Conservation (phyloP, 1,140 invertebrate genomes). For the Ganaspis sp. region DNA sequence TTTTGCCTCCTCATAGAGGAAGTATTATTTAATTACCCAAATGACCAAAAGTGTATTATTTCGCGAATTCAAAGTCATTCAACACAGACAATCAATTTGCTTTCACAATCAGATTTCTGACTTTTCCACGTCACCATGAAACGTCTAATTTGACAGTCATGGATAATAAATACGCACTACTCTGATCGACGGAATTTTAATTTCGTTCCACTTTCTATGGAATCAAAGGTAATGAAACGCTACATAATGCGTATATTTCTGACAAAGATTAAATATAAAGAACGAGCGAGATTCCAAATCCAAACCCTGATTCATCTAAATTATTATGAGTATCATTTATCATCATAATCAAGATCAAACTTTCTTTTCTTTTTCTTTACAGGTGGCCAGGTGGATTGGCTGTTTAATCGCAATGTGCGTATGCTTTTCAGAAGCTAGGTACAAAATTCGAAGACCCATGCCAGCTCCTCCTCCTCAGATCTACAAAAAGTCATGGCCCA, state of each 20-base stretch:
- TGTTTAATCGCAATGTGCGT: slow-evolving; percentile 59
- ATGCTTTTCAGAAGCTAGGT: slow-evolving; percentile 63
- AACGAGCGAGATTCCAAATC: background rate
- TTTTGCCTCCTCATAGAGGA: too few species aligned
- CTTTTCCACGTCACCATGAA: slow-evolving; percentile 3
- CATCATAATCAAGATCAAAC: too few species aligned
- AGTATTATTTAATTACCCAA: too few species aligned
- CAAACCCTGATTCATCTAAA: background rate
- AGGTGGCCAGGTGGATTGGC: slow-evolving; percentile 61
- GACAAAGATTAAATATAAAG: background rate
- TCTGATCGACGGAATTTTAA: slow-evolving; percentile 2
- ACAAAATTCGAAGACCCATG: slow-evolving; percentile 63
- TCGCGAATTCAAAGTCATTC: background rate
- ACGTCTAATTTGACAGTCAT: slow-evolving; percentile 4
- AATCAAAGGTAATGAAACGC: background rate
- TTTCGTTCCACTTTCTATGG: slow-evolving; percentile 24
- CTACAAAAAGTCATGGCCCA: slow-evolving; percentile 65
- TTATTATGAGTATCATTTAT: background rate
- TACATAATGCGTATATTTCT: background rate
- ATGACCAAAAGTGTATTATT: too few species aligned
- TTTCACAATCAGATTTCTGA: slow-evolving; percentile 3
- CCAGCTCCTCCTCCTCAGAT: slow-evolving; percentile 56
- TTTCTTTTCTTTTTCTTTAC: slow-evolving; percentile 36
- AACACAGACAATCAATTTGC: slow-evolving; percentile 1
- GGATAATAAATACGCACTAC: slow-evolving; percentile 6